Evolutionary conservation across 2,888 invertebrate species (phyloP).

Genomic region (Malthinus flaveolus): DNA sequence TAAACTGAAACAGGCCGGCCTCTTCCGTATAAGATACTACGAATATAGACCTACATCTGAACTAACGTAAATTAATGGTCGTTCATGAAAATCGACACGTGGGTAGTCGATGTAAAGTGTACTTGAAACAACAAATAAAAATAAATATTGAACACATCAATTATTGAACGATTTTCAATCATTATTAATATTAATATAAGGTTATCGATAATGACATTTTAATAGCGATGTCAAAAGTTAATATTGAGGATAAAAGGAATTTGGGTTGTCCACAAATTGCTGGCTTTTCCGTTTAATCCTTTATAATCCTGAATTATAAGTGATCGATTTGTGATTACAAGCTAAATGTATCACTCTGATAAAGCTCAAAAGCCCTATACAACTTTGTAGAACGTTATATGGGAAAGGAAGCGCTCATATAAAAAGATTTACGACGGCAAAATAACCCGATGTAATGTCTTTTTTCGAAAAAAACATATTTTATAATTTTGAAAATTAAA

Average conservation of each 20-base stretch:
- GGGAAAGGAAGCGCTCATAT: conserved; percentile 50
- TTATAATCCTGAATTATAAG: conserved; percentile 7
- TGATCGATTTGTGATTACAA: conserved; percentile 27
- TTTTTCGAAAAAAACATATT: conserved; percentile 38
- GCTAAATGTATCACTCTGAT: conserved; percentile 29
- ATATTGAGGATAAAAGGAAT: conserved; percentile 9
- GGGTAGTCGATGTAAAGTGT: no score
- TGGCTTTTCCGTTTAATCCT: conserved; percentile 6
- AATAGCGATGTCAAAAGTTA: conserved; percentile 1
- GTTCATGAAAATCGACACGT: no score
- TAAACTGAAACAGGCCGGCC: no score
- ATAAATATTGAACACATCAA: no score
- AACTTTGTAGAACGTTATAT: conserved; percentile 42
- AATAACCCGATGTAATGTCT: conserved; percentile 50
- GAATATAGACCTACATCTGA: no score
- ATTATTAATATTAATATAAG: no score
- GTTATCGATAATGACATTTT: neutral
- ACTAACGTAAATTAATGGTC: no score
- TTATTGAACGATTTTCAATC: no score
- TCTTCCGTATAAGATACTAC: no score
- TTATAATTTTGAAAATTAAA: conserved; percentile 21
- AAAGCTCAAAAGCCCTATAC: conserved; percentile 35
- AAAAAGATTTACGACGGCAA: conserved; percentile 50
- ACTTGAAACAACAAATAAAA: no score
- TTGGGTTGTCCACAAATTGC: conserved; percentile 9